phyloP scores from a whole-genome alignment of 2,113 vertebrate genomes.

The Callopanchax toddi region DNA sequence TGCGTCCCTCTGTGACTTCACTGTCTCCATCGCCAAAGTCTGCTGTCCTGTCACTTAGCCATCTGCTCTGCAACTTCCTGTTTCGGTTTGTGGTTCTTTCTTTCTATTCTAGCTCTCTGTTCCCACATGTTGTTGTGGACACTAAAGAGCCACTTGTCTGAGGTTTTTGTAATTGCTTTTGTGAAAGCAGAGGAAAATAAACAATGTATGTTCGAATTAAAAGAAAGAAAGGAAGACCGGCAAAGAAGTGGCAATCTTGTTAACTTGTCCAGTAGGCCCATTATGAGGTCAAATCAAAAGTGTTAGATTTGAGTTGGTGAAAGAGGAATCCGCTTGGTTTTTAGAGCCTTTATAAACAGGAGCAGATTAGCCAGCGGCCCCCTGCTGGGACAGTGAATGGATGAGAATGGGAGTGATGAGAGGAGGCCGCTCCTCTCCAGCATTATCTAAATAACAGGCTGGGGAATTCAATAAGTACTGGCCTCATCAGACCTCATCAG shows the following conservation, averaged over 20 bases:
- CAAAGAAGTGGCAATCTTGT: slow-evolving; percentile 30
- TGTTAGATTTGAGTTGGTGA: slow-evolving; percentile 38
- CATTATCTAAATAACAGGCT: slow-evolving; percentile 72
- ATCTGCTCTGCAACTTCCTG: slow-evolving; percentile 60
- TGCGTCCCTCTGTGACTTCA: slow-evolving; percentile 55
- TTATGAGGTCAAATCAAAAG: slow-evolving; percentile 64
- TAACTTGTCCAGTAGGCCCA: slow-evolving; percentile 58
- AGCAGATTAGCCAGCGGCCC: slow-evolving; percentile 59
- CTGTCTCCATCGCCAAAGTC: slow-evolving; percentile 53
- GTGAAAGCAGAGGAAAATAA: slow-evolving; percentile 19
- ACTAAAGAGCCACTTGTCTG: slow-evolving; percentile 28
- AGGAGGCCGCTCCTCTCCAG: slow-evolving; percentile 55
- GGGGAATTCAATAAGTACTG: slow-evolving; percentile 74
- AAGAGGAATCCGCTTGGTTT: slow-evolving; percentile 49
- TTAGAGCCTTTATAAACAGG: slow-evolving; percentile 60
- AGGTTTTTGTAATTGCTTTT: slow-evolving; percentile 48
- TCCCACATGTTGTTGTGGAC: slow-evolving; percentile 7
- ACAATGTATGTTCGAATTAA: slow-evolving; percentile 11
- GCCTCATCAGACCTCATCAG: slow-evolving; percentile 77
- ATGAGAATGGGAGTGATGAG: slow-evolving; percentile 63
- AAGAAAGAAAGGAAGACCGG: slow-evolving; percentile 10
- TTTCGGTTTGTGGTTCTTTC: slow-evolving; percentile 20
- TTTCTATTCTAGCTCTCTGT: slow-evolving; percentile 14
- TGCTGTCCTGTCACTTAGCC: slow-evolving; percentile 60
- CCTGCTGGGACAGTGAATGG: slow-evolving; percentile 63